Percentiles rank a stretch among this genome's conserved stretches.
phyloP scores from a whole-genome alignment of 2,888 invertebrate genomes.

The Terebella lapidaria region DNA sequence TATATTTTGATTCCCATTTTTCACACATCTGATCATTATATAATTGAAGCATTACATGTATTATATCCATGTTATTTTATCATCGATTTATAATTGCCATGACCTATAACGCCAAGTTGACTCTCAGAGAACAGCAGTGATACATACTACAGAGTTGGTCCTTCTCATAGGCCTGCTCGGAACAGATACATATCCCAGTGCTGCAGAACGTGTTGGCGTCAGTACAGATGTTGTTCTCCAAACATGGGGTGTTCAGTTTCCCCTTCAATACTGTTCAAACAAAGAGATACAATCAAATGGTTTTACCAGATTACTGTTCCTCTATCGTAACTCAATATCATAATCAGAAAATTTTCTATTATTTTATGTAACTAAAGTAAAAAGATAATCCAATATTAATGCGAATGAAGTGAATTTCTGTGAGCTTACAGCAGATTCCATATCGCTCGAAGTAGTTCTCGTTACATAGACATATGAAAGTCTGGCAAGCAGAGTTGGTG shows the following conservation, averaged over 20 bases:
- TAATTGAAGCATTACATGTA: too few species aligned
- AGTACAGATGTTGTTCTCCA: conserved; percentile 15
- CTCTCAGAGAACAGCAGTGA: background rate
- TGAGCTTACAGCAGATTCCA: conserved; percentile 21
- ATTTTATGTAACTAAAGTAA: background rate
- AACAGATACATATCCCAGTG: conserved; percentile 20
- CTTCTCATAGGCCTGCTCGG: conserved; percentile 7
- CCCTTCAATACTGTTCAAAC: conserved; percentile 14
- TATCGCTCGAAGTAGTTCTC: conserved; percentile 20
- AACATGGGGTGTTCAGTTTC: conserved; percentile 17
- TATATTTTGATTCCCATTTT: too few species aligned
- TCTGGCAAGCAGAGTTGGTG: conserved; percentile 18
- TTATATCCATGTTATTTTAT: too few species aligned
- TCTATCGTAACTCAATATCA: too few species aligned
- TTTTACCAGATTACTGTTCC: too few species aligned
- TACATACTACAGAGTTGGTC: conserved; percentile 6
- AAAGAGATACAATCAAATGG: too few species aligned
- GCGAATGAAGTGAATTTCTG: too few species aligned
- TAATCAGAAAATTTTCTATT: too few species aligned
- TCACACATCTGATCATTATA: too few species aligned
- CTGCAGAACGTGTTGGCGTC: conserved; percentile 23
- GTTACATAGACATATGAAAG: conserved; percentile 18
- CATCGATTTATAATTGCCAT: too few species aligned
- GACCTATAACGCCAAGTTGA: too few species aligned
- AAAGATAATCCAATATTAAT: background rate